Evolutionary conservation across 2,113 vertebrate species (phyloP).

Genomic region (Hippolais icterina): DNA sequence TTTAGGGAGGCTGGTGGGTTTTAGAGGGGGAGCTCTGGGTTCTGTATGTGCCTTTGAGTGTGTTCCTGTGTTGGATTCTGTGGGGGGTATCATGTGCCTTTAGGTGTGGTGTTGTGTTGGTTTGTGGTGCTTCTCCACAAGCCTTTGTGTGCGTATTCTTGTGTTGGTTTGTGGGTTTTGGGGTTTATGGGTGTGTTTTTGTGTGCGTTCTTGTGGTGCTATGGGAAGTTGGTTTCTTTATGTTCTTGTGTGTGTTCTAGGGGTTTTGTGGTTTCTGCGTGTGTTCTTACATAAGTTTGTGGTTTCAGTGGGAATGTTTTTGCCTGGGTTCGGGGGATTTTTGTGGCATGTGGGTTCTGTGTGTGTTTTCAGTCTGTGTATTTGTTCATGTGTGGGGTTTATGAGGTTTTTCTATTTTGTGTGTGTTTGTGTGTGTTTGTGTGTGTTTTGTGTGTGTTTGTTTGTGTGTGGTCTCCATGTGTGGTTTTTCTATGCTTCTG

Average conservation of each 20-base stretch:
- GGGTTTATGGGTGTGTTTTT: neutral
- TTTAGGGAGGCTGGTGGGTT: neutral
- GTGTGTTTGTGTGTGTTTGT: neutral
- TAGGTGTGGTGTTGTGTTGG: neutral
- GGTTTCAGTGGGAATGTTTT: neutral
- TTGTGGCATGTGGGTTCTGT: neutral
- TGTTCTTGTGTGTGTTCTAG: neutral
- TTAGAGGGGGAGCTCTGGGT: rapidly evolving
- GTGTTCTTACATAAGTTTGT: neutral
- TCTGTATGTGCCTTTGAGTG: neutral
- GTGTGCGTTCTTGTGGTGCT: neutral
- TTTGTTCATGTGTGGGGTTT: neutral
- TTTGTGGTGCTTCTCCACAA: neutral
- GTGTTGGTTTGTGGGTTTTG: neutral
- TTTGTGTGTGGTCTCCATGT: neutral
- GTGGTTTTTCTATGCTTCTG: neutral
- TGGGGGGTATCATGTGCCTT: neutral
- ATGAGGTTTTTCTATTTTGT: neutral
- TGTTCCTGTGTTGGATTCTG: neutral
- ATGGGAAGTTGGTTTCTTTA: rapidly evolving
- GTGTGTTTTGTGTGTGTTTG: neutral
- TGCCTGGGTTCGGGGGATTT: neutral
- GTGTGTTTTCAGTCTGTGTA: neutral
- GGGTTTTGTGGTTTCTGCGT: neutral
- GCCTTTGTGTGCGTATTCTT: neutral